These are phyloP conservation scores for Choloepus hoffmanni DNA, from an alignment of 2,113 vertebrate species.

Conservation along the genomic window DNA sequence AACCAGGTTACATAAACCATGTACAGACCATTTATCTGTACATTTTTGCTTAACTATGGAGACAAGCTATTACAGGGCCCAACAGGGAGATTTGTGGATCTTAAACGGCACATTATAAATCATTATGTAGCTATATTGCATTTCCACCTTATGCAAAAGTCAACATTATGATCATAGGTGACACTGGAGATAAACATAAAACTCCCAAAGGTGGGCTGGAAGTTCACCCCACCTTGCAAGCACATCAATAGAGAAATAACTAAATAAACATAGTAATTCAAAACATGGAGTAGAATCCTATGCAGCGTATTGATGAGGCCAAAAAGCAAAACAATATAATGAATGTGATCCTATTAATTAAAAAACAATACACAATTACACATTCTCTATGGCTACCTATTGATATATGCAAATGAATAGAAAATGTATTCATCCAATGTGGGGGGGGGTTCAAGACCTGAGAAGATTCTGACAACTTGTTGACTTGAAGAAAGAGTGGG, in stretches of 20 bases:
- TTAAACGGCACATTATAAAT: background rate
- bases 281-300: background rate
- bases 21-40: background rate
- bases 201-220: too few species aligned
- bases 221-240: background rate
- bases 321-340: background rate
- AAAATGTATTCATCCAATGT: background rate
- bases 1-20: too few species aligned
- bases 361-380: background rate
- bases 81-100: background rate
- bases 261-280: background rate
- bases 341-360: background rate
- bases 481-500: too few species aligned
- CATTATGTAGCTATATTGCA: background rate
- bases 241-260: background rate
- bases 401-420: background rate
- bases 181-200: background rate
- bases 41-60: background rate
- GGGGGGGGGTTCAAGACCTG: too few species aligned
- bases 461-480: too few species aligned
- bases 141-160: background rate
- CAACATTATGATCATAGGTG: background rate
- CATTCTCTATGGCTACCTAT: background rate
- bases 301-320: too few species aligned
- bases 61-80: background rate